phyloP scores from a whole-genome alignment of 2,888 invertebrate genomes.

The Crepidodera aurea region DNA sequence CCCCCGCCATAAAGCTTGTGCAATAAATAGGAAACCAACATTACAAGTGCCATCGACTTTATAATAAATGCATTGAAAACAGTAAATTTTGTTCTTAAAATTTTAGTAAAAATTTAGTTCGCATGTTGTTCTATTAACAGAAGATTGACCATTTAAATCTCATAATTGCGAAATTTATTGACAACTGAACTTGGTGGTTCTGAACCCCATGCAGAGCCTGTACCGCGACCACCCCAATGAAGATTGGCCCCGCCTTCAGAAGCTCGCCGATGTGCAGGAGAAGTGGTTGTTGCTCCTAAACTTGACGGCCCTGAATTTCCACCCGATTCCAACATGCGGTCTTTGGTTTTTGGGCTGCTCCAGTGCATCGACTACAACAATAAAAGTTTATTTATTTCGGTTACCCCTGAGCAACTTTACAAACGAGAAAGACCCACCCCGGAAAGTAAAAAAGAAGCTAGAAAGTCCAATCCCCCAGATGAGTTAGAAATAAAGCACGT shows the following conservation, averaged over 20 bases:
- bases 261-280: slow-evolving; percentile 74
- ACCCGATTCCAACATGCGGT: slow-evolving; percentile 79
- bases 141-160: slow-evolving; percentile 72
- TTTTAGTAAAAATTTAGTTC: too few relatives aligned
- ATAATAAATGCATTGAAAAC: too few relatives aligned
- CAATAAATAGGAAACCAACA: too few relatives aligned
- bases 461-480: too few relatives aligned
- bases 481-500: too few relatives aligned
- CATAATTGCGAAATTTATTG: slow-evolving; percentile 90
- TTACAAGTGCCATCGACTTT: too few relatives aligned
- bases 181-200: slow-evolving; percentile 83
- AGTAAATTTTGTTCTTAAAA: too few relatives aligned
- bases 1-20: too few relatives aligned
- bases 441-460: too few relatives aligned
- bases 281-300: slow-evolving; percentile 65
- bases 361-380: slow-evolving; percentile 87
- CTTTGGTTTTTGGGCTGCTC: slow-evolving; percentile 89
- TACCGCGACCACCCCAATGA: slow-evolving; percentile 68
- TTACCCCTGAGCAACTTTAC: too few relatives aligned
- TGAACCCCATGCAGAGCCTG: slow-evolving; percentile 69
- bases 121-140: neutral
- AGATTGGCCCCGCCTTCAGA: slow-evolving; percentile 89
- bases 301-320: slow-evolving; percentile 68
- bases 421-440: too few relatives aligned
- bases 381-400: too few relatives aligned